Base-by-base conservation (phyloP, 2,888 invertebrate species). In the Eilema griseolum region DNA sequence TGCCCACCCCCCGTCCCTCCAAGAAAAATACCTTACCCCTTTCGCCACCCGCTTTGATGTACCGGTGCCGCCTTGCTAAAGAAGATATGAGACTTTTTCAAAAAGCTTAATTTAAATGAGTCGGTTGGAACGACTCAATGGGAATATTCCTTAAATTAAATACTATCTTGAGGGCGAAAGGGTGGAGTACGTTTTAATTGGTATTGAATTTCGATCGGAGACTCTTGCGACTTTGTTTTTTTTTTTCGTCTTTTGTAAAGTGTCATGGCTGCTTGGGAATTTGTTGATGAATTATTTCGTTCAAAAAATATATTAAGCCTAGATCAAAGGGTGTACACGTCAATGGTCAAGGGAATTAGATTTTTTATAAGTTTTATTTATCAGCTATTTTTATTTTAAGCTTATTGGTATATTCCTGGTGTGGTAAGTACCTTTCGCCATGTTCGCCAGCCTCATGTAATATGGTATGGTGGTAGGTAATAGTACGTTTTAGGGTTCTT, bases 51-150 rank as follows among this genome's bases (percentile, higher is more conserved):
- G 87, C 89, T 93, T 93, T 93, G 93, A 93, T 90, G 93, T 94
- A 91, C 93, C 93, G 90, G 88, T 88, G 88, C 89, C 92, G 93
- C 93, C 88, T 92, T 90, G 92, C 89, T 92, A 93, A 94, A 93
- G 93, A 93, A 95, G 95, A 95, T 95, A 95, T 95, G 95, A 93
- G 95, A 93, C 90, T 94, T 95, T 95, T 94, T 94, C 93, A 93
- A 93, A 93, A 95, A 94, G 94, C 95, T 94, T 95, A 95, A 95
- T 95, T 95, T 95, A 95, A 95, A 95, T 94, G 93, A 95, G 94
- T 84, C 91, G 88, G 89, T 87, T 75, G 92, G 90, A 90, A 93
- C 90, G 90, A 86, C 93, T 93, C 93, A 93, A 94, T 94, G 92
- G 87, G 91, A 91, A 93, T 94, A 93, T 94, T 92, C 92, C 90